Base-by-base conservation (phyloP, 2,888 invertebrate species). In the Meiosimyza decipiens region DNA sequence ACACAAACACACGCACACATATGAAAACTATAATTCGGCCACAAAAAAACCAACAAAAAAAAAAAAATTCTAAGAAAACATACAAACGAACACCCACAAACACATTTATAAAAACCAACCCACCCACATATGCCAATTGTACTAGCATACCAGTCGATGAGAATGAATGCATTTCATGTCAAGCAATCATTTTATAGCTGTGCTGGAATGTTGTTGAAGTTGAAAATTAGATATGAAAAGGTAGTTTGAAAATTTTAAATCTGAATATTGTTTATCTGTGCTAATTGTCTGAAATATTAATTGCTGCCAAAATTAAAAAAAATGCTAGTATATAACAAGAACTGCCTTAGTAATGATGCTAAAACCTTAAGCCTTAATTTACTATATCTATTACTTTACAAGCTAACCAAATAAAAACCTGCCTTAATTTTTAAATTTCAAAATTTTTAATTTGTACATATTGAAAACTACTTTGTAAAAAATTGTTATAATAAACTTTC, bases 101-200 rank as follows among this genome's bases (percentile, higher is more conserved):
- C 55, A 55, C 18, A 55, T 55, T 12, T 22, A 55, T 11, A 18
- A 55, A 22, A 55, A 55, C 55, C 13, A 16, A 55, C 55, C 55
- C 47, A 57, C 47, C 49, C 67, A 57, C 47, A 40, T 28, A 15
- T 33, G 54, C 54, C 55, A 28, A 13, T 16, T 54, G 16, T 33
- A 60, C 40, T 22, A 40, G 40, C 1, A 40, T 40, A 40, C 40
- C 22, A 40, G 57, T 63, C 54, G 70, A 70, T 22, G 70, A 70
- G 54, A 63, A 70, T 40, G 40, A 40, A 40, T 70, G 62, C 59
- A 68, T 50, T 68, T 68, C 59, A 68, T 47, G 51, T 57, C 67
- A 50, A 59, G 28, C 55, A 55, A 68, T 57, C 68, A 59, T 68
- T 59, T 68, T 59, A 59, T 47, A 40, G 60, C 22, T 69, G 49